Percentiles rank a stretch among this genome's conserved stretches.
Conservation (phyloP, 2,888 invertebrate species). For the Hydriomena furcata region DNA sequence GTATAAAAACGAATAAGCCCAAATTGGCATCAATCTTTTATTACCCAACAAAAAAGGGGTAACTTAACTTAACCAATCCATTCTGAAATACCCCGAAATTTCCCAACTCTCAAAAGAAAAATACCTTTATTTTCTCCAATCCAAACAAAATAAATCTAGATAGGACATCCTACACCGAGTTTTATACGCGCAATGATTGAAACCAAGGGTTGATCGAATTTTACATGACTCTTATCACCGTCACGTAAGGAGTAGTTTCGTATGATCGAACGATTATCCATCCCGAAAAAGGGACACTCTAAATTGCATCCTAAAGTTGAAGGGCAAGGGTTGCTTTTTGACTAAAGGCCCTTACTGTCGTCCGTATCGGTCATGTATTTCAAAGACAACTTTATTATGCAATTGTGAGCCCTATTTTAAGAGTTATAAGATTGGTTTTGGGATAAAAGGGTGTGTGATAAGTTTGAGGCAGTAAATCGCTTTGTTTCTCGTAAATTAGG, state of each 20-base stretch:
- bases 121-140: constrained; percentile 21
- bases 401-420: constrained; percentile 21
- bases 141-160: constrained; percentile 35
- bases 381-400: constrained; percentile 21
- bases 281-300: constrained; percentile 6
- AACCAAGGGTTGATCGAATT: constrained; percentile 28
- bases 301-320: constrained; percentile 26
- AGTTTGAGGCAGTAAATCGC: constrained; percentile 50
- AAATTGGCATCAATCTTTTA: no score
- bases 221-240: constrained; percentile 7
- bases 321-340: constrained; percentile 29
- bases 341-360: constrained; percentile 8
- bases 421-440: constrained; percentile 33
- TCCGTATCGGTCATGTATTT: constrained; percentile 29
- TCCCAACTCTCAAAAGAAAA: background rate
- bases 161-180: constrained; percentile 24
- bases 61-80: background rate
- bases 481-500: constrained; percentile 73
- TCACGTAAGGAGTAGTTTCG: constrained; percentile 22
- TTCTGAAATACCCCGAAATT: background rate
- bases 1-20: no score
- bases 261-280: constrained; percentile 18
- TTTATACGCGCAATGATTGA: constrained; percentile 38
- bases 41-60: background rate
- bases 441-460: constrained; percentile 9